Conservation (phyloP, 2,888 invertebrate species). For the Apodemia hepburni region DNA sequence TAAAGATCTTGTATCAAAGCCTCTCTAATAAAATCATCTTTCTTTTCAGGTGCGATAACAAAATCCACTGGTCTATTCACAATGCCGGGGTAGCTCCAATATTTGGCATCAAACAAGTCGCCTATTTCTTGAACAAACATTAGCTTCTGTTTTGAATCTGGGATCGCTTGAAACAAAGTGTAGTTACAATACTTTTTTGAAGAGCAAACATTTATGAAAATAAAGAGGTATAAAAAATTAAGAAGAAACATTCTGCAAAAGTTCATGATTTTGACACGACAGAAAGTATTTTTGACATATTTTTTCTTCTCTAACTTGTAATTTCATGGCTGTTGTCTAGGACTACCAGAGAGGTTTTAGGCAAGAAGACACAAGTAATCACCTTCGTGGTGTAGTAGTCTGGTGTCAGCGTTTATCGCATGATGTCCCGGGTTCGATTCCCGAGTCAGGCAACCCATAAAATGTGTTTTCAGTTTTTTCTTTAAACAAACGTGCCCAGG, state of each 20-base stretch:
- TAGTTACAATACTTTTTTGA: conserved; percentile 1
- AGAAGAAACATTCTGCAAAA: conserved; percentile 46
- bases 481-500: too few relatives aligned
- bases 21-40: conserved; percentile 1
- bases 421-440: too few relatives aligned
- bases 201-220: not conserved
- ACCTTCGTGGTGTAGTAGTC: too few relatives aligned
- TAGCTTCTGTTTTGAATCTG: not conserved
- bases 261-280: too few relatives aligned
- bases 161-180: conserved; percentile 1
- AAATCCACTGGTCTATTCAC: conserved; percentile 8
- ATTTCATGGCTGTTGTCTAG: too few relatives aligned
- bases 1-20: not conserved
- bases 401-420: too few relatives aligned
- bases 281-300: too few relatives aligned
- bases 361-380: too few relatives aligned
- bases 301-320: too few relatives aligned
- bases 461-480: too few relatives aligned
- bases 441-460: too few relatives aligned
- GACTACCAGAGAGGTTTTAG: too few relatives aligned
- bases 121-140: not conserved
- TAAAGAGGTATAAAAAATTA: conserved; percentile 38
- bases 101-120: not conserved
- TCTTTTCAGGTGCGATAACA: not conserved
- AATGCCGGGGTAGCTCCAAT: conserved; percentile 1